Percentiles rank a stretch among this genome's conserved stretches.
Conservation (phyloP, 2,797 vertebrate species). For the Poeciliopsis gracilis region DNA sequence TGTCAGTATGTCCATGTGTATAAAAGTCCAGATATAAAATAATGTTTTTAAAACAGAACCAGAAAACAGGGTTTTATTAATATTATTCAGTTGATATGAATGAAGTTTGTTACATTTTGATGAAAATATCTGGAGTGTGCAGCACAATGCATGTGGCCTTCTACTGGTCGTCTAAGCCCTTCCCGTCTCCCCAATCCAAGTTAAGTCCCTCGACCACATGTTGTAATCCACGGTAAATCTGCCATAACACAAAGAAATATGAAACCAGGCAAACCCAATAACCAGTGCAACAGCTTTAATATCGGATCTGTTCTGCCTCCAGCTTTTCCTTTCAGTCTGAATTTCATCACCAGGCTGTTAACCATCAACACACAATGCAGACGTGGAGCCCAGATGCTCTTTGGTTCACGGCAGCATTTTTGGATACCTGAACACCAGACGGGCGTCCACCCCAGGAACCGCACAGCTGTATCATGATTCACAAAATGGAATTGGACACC, state of each 20-base stretch:
- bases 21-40: neutral
- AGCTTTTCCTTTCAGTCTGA: constrained; percentile 25
- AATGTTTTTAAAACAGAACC: neutral
- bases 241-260: neutral
- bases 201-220: neutral
- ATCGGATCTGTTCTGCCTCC: constrained; percentile 1
- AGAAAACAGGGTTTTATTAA: neutral
- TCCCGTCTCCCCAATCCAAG: neutral
- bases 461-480: constrained; percentile 26
- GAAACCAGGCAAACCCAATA: constrained; percentile 11
- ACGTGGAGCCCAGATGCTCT: constrained; percentile 26
- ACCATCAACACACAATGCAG: constrained; percentile 22
- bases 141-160: neutral
- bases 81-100: neutral
- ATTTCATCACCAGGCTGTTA: constrained; percentile 27
- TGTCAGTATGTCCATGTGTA: neutral
- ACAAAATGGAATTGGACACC: constrained; percentile 51
- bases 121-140: neutral
- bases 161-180: neutral
- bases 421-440: constrained; percentile 27
- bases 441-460: constrained; percentile 5
- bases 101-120: neutral
- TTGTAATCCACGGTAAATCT: constrained; percentile 1
- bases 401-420: constrained; percentile 13
- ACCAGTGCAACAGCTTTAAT: neutral